Base-by-base conservation (phyloP, 2,888 invertebrate species). In the Eulithis prunata region DNA sequence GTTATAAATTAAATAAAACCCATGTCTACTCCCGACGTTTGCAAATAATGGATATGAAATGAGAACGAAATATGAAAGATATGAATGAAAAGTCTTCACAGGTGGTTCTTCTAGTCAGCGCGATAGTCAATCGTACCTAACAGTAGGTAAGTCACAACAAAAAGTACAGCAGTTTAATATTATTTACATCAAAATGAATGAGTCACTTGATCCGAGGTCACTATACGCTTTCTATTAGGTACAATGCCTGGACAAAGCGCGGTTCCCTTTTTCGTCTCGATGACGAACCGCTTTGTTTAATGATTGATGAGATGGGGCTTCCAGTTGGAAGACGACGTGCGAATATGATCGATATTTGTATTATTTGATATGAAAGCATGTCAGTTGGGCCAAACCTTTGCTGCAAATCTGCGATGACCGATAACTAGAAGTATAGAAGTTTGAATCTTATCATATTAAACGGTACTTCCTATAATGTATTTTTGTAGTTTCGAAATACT, bases 191-290 rank as follows among this genome's bases (percentile, higher is more conserved):
- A 49, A 49, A 13, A 38, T 53, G 28, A 8, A 74, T 84, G 85
- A 86, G 71, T 86, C 85, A 84, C 63, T 59, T 68, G 61, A 45
- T 47, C 14, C 54, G 66, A 67, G 66, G 66, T 63, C 58, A 36
- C 14, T 51, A 21, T 51, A 64, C 71, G 74, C 86, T 86, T 86
- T 87, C 85, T 83, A 85, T 77, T 57, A 82, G n/a, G n/a, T 14
- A 47, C 80, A 81, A 79, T 78, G 75, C 73, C 73, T 51, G 63
- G 32, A 64, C 72, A 75, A 74, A 77, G 79, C 68, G 75, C 72
- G 74, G 70, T 70, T 75, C 74, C 79, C 80, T 78, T 83, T 77
- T 78, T 76, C 64, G 71, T 74, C 72, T 71, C 71, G 72, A 75
- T 83, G 83, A 85, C 79, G 82, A 82, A 81, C 71, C 58, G 67